Percentiles rank a stretch among this genome's conserved stretches.
phyloP scores from a whole-genome alignment of 2,113 vertebrate species.

The Dromaius novaehollandiae region DNA sequence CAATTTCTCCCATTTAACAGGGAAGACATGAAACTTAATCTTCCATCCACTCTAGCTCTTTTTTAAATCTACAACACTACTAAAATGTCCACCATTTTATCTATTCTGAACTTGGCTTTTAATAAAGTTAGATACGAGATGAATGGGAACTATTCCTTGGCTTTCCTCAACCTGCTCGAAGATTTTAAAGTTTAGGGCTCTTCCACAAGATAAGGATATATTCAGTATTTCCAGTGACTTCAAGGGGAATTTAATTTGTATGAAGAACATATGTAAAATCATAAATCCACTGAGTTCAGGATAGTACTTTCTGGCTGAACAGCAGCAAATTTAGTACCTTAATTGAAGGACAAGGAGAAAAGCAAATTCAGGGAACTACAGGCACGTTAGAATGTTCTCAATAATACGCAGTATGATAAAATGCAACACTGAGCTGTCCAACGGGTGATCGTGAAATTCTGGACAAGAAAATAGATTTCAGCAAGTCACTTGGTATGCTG shows the following conservation, averaged over 20 bases:
- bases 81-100: neutral
- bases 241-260: neutral
- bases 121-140: neutral
- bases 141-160: neutral
- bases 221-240: neutral
- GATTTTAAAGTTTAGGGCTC: neutral
- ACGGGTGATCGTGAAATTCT: neutral
- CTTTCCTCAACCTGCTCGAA: neutral
- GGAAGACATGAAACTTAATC: neutral
- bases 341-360: neutral
- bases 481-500: neutral
- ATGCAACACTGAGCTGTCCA: neutral
- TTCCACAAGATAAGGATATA: neutral
- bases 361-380: neutral
- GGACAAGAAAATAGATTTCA: neutral
- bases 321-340: neutral
- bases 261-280: neutral
- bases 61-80: neutral
- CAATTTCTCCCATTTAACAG: neutral
- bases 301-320: neutral
- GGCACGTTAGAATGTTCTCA: neutral
- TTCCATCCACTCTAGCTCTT: neutral
- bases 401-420: rapidly evolving
- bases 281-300: neutral
- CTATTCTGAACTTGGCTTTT: neutral